Evolutionary conservation across 2,797 vertebrate genomes (phyloP), one percentile per base, ranked within the genome.

Genomic region (Sparus aurata): DNA sequence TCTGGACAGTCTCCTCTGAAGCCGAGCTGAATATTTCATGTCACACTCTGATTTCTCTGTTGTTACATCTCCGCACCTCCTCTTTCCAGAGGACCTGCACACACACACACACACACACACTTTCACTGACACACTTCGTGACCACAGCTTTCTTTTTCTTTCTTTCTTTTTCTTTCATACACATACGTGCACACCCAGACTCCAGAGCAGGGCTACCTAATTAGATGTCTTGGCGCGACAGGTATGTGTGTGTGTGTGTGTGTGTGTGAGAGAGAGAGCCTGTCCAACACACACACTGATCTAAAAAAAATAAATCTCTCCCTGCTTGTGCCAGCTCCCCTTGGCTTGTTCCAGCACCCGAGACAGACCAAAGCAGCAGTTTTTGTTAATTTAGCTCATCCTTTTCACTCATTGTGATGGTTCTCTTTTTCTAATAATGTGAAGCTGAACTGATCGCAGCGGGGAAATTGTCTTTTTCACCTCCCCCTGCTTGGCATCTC

Each of bases 21-120:
- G 86, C 88, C 80, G 69, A 55, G 73, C 79, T 92, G 85, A 94
- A 94, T 93, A 91, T 94, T 93, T 94, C 79, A 94, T 91, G 92
- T 91, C 88, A 88, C 87, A 87, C 87, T 92, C 87, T 88, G 88
- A 92, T 92, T 90, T 91, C 82, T 89, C 77, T 84, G 80, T 69
- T 87, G 89, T 89, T 89, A 85, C 87, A 73, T 80, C 84, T 85
- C 78, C 53, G 25, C 67, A 66, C 75, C 69, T 66, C 60, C 72
- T 73, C 75, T 84, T 38, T 38, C 8, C 64, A 27, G 10, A 52
- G 52, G 71, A 84, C 74, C 30, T 49, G 49, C 12, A 68, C 75
- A 62, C 63, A 59, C 67, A 58, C 67, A 59, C 72, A 46, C 76
- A 50, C 54, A 23, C 62, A 69, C 30, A 30, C 62, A 65, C 69